Base-by-base conservation (phyloP, 2,888 invertebrate species). In the Eupithecia exiguata region DNA sequence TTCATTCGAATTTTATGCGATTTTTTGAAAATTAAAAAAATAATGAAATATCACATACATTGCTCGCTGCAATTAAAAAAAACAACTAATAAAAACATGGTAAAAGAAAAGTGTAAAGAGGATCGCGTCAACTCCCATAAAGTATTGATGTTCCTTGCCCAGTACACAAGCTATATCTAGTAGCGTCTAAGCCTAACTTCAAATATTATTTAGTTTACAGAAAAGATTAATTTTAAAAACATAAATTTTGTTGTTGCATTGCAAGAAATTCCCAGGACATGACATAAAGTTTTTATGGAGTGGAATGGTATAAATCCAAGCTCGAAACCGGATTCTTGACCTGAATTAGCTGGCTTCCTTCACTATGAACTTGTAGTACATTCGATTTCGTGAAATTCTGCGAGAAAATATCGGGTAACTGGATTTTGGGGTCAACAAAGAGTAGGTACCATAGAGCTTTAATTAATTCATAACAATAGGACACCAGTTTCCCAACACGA, bases 331-430 rank as follows among this genome's bases (percentile, higher is more conserved):
- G 63, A 80, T 79, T 74, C 80, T 78, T 78, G 82, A 79, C 78
- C 80, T 78, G 77, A 85, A 86, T 85, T 87, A 85, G 82, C 82
- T 80, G 82, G 84, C 82, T 86, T 86, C 84, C 86, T 53, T 68
- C 53, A 58, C 63, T 70, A 70, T 68, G 72, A n/a, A 67, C 70
- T 65, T 69, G 38, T 46, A 72, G 62, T 62, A 49, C n/a, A 68
- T 46, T 72, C 30, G 58, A 21, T 36, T 67, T 30, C 61, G 49
- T 67, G 35, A 72, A 70, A 77, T 46, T 67, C 61, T 66, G 46
- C 61, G 61, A 38, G 49, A 38, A 65, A 65, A 65, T 65, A 12
- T 65, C 21, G 1, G 36, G 30, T 38, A n/a, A 35, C 21, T 36
- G 12, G 1, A n/a, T 65, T 36, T 63, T 36, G 63, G 63, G 63